phyloP scores from a whole-genome alignment of 2,113 vertebrate species.

The Condylura cristata region DNA sequence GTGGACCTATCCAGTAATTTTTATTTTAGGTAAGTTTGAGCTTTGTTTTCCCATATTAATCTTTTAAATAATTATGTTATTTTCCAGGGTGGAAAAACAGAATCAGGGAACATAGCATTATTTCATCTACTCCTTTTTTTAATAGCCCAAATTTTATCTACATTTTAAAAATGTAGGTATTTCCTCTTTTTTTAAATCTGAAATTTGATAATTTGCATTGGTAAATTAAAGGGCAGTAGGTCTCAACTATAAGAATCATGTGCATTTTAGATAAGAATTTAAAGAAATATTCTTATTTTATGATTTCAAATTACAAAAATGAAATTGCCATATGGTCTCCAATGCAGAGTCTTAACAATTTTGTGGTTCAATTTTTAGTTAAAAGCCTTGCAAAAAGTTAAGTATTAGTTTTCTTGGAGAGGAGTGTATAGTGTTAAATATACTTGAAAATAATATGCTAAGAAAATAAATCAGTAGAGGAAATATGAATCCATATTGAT shows the following conservation, averaged over 20 bases:
- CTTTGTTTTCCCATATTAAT: neutral
- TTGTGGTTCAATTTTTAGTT: no score
- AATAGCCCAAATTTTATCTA: neutral
- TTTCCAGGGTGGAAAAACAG: constrained; percentile 29
- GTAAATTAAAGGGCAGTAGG: neutral
- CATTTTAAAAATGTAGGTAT: neutral
- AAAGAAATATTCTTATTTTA: constrained; percentile 21
- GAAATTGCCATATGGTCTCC: neutral
- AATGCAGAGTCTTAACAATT: neutral
- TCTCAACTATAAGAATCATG: neutral
- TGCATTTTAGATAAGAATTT: neutral
- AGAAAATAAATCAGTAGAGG: constrained; percentile 10
- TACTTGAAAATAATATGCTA: neutral
- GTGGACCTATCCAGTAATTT: constrained; percentile 99
- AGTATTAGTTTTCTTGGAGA: no score
- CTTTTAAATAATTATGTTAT: constrained; percentile 43
- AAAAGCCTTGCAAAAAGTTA: no score
- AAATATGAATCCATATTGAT: neutral
- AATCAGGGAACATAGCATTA: constrained; percentile 11
- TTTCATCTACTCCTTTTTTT: neutral
- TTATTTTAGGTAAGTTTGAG: constrained; percentile 94
- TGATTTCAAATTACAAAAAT: constrained; percentile 25
- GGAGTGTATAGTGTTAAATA: no score
- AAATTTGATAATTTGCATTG: neutral
- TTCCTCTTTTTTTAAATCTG: constrained; percentile 20